phyloP scores from a whole-genome alignment of 2,113 vertebrate genomes.

The Hystrix cristata region DNA sequence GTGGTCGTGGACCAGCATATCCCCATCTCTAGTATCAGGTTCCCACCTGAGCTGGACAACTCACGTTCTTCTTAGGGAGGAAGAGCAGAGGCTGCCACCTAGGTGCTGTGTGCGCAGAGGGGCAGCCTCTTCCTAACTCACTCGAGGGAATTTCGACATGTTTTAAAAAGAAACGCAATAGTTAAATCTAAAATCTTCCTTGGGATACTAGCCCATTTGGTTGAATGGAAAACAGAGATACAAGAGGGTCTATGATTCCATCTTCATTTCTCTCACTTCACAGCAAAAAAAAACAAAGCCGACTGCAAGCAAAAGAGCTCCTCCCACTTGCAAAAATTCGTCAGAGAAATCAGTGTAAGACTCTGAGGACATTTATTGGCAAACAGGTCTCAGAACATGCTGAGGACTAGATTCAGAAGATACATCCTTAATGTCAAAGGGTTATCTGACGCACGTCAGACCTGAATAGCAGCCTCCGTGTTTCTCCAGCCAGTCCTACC shows the following conservation, averaged over 20 bases:
- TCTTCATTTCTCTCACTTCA: slow-evolving; percentile 15
- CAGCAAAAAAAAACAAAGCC: background rate
- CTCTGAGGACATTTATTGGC: background rate
- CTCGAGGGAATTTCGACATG: background rate
- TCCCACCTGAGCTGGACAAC: background rate
- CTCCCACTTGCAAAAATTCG: background rate
- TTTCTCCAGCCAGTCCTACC: background rate
- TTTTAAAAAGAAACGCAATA: slow-evolving; percentile 46
- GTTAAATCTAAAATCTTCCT: slow-evolving; percentile 21
- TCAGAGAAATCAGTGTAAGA: background rate
- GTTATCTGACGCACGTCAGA: background rate
- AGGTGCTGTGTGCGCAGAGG: background rate
- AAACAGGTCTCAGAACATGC: background rate
- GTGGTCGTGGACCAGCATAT: no score
- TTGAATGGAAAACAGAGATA: background rate
- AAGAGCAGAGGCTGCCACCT: background rate
- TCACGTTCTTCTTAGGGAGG: background rate
- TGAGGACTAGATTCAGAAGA: background rate
- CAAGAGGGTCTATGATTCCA: background rate
- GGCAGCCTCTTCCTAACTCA: background rate
- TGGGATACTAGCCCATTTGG: background rate
- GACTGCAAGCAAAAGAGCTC: slow-evolving; percentile 21
- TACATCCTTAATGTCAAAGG: background rate
- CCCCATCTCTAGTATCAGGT: background rate
- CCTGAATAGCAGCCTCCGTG: background rate